Percentiles rank a stretch among this genome's conserved stretches.
These are phyloP conservation scores for Micrastur ruficollis DNA, from an alignment of 2,797 vertebrate species.

Conservation along the genomic window DNA sequence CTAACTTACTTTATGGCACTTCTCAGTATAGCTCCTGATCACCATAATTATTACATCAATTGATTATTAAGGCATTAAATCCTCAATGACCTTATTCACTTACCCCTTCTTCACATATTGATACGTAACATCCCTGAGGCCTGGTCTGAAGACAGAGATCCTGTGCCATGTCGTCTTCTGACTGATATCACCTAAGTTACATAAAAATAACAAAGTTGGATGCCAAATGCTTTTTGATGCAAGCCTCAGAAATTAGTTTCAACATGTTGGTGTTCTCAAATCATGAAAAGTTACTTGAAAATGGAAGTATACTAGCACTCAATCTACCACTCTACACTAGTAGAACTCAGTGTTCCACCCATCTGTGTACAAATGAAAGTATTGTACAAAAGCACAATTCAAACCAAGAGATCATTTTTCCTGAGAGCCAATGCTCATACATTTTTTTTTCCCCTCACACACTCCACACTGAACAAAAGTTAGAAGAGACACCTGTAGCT, in stretches of 20 bases:
- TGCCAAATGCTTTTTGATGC: background rate
- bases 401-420: background rate
- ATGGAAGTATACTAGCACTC: background rate
- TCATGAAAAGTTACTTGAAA: background rate
- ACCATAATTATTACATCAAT: background rate
- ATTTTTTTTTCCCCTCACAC: background rate
- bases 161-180: conserved; percentile 99
- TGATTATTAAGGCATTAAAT: background rate
- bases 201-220: background rate
- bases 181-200: conserved; percentile 86
- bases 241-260: background rate
- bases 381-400: background rate
- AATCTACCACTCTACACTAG: background rate
- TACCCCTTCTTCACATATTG: conserved; percentile 96
- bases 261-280: background rate
- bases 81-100: conserved; percentile 2
- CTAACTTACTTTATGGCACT: background rate
- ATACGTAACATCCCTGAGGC: conserved; percentile 93
- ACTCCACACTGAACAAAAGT: background rate
- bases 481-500: background rate
- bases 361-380: background rate
- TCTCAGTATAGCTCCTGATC: background rate
- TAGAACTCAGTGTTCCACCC: background rate
- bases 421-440: background rate
- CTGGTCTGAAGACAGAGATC: conserved; percentile 93